phyloP scores from a whole-genome alignment of 2,888 invertebrate genomes.

The Coenonympha arcania region DNA sequence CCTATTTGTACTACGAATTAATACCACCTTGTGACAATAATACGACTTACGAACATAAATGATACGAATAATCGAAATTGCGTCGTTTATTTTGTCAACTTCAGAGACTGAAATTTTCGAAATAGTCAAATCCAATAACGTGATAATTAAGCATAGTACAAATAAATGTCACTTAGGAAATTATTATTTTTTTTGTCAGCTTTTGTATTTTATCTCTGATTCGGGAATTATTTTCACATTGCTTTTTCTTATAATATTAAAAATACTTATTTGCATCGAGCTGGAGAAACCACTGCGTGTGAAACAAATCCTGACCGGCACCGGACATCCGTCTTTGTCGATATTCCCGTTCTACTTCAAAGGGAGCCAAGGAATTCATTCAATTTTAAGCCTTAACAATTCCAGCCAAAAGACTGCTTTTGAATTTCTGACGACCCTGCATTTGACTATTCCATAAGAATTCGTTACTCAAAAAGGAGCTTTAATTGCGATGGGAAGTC shows the following conservation, averaged over 20 bases:
- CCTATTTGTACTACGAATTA: conserved; percentile 21
- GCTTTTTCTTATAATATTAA: conserved; percentile 2
- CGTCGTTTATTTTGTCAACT: no score
- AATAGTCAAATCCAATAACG: no score
- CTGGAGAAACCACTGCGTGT: conserved; percentile 57
- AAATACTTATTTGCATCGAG: conserved; percentile 32
- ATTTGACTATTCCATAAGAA: conserved; percentile 57
- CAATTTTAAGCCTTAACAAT: conserved; percentile 54
- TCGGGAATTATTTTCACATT: background rate
- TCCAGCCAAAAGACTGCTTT: conserved; percentile 34
- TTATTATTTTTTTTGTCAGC: no score
- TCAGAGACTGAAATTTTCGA: no score
- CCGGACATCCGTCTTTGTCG: conserved; percentile 74
- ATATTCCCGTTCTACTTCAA: conserved; percentile 73
- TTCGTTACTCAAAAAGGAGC: conserved; percentile 56
- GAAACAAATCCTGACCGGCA: conserved; percentile 74
- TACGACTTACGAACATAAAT: background rate
- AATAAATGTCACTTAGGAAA: no score
- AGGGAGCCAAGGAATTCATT: conserved; percentile 55
- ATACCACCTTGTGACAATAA: background rate
- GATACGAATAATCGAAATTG: no score
- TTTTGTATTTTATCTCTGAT: background rate
- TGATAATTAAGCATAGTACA: no score
- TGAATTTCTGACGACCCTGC: conserved; percentile 27
- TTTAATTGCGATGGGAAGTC: background rate